Evolutionary conservation across 2,113 vertebrate species (phyloP), one percentile per base, ranked within the genome.

Genomic region (Trachemys scripta): DNA sequence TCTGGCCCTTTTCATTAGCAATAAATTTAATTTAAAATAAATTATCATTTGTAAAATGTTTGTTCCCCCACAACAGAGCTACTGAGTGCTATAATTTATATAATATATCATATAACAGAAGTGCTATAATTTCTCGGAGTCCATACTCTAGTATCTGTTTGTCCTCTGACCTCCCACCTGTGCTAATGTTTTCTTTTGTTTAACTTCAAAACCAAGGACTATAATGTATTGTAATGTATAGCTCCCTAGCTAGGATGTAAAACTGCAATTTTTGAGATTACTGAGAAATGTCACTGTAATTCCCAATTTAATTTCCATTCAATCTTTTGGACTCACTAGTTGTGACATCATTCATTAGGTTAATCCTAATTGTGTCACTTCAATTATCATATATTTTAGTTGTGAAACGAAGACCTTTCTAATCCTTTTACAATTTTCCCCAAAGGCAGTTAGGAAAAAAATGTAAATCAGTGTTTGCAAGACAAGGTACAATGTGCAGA

Each of bases 241-340:
- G 65, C 88, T n/a, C 3, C 82, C 35, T 35, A 84, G 25, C 24
- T 47, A 56, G 76, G 57, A 82, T 87, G 89, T 88, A 92, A 97
- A 92, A 93, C 85, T 79, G 50, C 88, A 5, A 19, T 90, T 96
- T 94, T 90, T 83, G 72, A 95, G 95, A 93, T 96, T 94, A 82
- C 85, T 62, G 94, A 91, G 96, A 95, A 93, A 95, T 93, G 94
- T 95, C 97, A 87, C 14, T 81, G 45, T 82, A 82, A 57, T 78
- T 72, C 42, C 82, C 3, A 94, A 84, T n/a, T 1, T 80, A 95
- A 95, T 95, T 95, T 42, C 29, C 81, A 14, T 82, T 53, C 42
- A 3, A 72, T 5, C 22, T 84, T 96, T 89, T 90, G 42, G 5
- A 31, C 93, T 95, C 62, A 17, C 31, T 14, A 35, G 38, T 45